phyloP scores from a whole-genome alignment of 2,797 vertebrate species.

The Taenioides sp. region DNA sequence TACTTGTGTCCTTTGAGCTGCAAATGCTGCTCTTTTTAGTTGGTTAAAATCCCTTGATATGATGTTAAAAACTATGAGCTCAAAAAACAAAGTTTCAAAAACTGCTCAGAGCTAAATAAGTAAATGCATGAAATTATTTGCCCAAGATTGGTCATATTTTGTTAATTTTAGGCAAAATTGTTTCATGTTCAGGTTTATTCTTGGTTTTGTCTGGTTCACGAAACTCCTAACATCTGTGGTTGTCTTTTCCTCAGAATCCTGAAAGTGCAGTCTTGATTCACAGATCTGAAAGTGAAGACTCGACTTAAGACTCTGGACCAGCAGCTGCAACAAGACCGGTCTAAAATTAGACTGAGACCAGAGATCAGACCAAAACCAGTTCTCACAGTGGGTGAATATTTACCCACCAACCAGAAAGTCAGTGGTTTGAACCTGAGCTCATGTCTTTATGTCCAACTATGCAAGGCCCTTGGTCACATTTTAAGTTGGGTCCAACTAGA shows the following conservation, averaged over 20 bases:
- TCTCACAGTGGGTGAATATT: background rate
- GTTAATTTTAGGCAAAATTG: too few relatives aligned
- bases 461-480: too few relatives aligned
- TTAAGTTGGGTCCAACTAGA: too few relatives aligned
- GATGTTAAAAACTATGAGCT: too few relatives aligned
- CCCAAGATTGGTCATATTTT: background rate
- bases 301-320: background rate
- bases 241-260: background rate
- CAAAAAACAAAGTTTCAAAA: too few relatives aligned
- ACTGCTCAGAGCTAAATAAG: too few relatives aligned
- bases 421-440: background rate
- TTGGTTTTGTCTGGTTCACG: background rate
- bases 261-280: background rate
- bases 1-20: too few relatives aligned
- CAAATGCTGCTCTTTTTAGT: too few relatives aligned
- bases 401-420: background rate
- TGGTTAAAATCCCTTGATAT: too few relatives aligned
- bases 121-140: background rate
- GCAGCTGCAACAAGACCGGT: background rate
- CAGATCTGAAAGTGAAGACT: background rate
- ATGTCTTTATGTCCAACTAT: background rate
- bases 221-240: too few relatives aligned
- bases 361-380: background rate
- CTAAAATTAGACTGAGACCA: slow-evolving; percentile 5
- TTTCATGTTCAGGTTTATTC: background rate